Evolutionary conservation across 2,113 vertebrate genomes (phyloP).

Genomic region (Hyperoodon ampullatus): DNA sequence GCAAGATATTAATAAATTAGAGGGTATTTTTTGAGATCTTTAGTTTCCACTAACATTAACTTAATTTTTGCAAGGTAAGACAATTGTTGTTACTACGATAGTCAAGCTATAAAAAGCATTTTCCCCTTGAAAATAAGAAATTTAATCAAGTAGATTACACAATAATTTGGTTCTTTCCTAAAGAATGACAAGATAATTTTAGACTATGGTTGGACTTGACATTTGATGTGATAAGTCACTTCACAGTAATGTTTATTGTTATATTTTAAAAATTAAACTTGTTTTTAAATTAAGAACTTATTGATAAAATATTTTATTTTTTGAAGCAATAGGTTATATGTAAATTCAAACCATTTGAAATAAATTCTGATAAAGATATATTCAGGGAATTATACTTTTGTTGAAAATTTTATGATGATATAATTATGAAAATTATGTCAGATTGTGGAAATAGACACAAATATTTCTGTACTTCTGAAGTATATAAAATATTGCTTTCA

Average conservation of each 20-base stretch:
- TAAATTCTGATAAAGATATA: conserved; percentile 54
- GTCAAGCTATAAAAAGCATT: conserved; percentile 6
- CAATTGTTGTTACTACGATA: background rate
- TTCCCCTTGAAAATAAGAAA: conserved; percentile 31
- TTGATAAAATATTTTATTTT: conserved; percentile 18
- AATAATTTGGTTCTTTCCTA: background rate
- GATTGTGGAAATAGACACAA: conserved; percentile 21
- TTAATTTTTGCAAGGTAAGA: conserved; percentile 41
- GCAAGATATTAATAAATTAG: background rate
- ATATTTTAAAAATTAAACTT: conserved; percentile 29
- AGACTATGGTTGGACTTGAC: background rate
- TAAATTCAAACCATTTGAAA: conserved; percentile 65
- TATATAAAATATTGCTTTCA: conserved; percentile 40
- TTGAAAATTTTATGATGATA: conserved; percentile 50
- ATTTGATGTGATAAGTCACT: background rate
- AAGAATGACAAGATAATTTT: background rate
- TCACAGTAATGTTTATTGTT: background rate
- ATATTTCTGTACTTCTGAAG: background rate
- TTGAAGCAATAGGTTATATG: conserved; percentile 76
- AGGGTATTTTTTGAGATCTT: conserved; percentile 18
- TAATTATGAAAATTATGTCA: conserved; percentile 48
- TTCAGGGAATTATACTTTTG: conserved; percentile 53
- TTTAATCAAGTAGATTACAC: background rate
- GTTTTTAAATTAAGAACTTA: conserved; percentile 45
- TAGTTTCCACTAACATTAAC: background rate